phyloP scores from a whole-genome alignment of 2,113 vertebrate species.

The Sturnus vulgaris region DNA sequence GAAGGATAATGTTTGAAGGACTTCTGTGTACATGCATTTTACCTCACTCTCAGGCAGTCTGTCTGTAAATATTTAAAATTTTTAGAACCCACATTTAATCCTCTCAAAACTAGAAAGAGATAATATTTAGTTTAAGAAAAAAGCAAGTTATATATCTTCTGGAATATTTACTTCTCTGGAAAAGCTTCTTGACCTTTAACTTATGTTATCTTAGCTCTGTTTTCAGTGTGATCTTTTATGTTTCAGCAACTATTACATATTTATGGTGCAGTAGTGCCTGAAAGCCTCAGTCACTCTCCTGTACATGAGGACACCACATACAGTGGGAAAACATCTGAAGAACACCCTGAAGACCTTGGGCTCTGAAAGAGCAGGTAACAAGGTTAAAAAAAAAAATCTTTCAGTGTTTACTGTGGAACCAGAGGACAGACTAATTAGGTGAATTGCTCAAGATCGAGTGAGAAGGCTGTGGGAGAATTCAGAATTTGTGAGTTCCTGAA shows the following conservation, averaged over 20 bases:
- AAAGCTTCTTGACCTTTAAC: background rate
- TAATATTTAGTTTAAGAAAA: background rate
- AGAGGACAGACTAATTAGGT: background rate
- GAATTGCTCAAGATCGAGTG: background rate
- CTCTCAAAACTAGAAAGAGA: background rate
- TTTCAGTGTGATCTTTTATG: background rate
- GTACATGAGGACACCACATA: background rate
- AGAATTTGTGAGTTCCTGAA: background rate
- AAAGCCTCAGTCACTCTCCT: background rate
- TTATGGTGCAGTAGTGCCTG: background rate
- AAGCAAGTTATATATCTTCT: background rate
- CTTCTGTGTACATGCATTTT: background rate
- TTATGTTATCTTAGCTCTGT: background rate
- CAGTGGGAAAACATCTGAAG: background rate
- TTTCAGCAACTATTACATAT: background rate
- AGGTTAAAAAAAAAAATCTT: background rate
- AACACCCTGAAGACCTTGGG: background rate
- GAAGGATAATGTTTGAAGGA: background rate
- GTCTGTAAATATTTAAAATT: constrained; percentile 7
- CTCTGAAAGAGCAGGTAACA: background rate
- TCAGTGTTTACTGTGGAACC: background rate
- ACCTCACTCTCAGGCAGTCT: background rate
- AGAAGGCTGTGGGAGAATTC: background rate
- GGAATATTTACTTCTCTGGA: background rate
- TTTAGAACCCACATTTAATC: background rate